Conservation (phyloP, 2,113 vertebrate species). For the Lichenostomus cassidix region DNA sequence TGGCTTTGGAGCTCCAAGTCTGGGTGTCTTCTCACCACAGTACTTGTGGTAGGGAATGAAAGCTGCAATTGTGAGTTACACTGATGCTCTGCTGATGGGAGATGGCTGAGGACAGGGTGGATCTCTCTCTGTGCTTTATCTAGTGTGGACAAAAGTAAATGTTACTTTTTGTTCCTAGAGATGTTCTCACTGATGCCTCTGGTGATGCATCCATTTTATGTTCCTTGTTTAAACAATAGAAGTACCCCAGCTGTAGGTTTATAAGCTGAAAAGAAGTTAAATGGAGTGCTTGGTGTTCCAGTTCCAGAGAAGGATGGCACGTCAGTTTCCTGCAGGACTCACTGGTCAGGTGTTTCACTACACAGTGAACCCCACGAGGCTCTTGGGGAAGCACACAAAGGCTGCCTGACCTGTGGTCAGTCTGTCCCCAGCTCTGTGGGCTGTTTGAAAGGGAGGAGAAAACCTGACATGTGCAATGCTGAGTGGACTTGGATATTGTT, state of each 20-base stretch:
- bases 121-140: neutral
- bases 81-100: neutral
- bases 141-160: neutral
- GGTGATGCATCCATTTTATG: neutral
- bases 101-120: neutral
- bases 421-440: rapidly evolving
- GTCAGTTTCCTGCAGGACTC: rapidly evolving
- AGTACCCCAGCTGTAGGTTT: neutral
- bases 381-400: neutral
- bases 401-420: neutral
- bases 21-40: rapidly evolving
- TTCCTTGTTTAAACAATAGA: neutral
- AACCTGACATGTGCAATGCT: rapidly evolving
- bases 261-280: neutral
- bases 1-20: rapidly evolving
- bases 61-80: neutral
- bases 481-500: too few species aligned
- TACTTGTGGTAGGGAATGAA: rapidly evolving
- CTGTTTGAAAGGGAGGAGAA: neutral
- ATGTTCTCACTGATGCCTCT: neutral
- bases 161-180: neutral
- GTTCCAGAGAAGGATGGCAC: neutral
- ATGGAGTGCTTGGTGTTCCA: neutral
- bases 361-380: rapidly evolving
- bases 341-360: rapidly evolving